Conservation (phyloP, 2,113 vertebrate species). For the Plotosus lineatus region DNA sequence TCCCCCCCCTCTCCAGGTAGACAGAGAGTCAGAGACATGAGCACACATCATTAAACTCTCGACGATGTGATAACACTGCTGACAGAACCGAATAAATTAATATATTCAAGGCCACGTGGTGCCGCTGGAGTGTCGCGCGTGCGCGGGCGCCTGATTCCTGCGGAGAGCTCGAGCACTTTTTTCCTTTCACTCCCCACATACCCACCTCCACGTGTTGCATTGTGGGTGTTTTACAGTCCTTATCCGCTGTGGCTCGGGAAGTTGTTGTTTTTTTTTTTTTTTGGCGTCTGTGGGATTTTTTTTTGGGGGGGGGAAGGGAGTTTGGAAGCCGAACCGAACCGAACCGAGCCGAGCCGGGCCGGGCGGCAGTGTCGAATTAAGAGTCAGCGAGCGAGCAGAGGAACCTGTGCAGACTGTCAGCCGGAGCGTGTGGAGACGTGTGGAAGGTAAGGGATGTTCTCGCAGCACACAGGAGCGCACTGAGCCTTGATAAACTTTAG, state of each 20-base stretch:
- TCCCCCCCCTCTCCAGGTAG: too few species aligned
- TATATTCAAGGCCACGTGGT: not conserved
- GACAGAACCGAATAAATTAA: not conserved
- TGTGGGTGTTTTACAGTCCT: conserved; percentile 21
- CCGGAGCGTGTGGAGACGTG: conserved; percentile 10
- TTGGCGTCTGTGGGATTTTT: not conserved
- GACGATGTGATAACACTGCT: not conserved
- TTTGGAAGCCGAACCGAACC: not conserved
- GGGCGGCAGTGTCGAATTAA: not conserved
- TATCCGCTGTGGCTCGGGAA: conserved; percentile 20
- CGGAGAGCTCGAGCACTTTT: conserved; percentile 32
- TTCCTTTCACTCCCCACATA: not conserved
- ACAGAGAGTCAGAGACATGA: not conserved
- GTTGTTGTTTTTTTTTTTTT: conserved; percentile 8
- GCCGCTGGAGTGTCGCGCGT: conserved; percentile 19
- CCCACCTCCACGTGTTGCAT: conserved; percentile 48
- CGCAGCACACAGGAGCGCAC: not conserved
- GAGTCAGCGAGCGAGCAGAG: too few species aligned
- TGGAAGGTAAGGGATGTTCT: conserved; percentile 45
- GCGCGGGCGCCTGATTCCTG: conserved; percentile 1
- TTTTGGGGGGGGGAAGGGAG: not conserved
- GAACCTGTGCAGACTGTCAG: too few species aligned
- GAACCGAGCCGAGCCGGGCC: too few species aligned
- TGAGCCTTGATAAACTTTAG: too few species aligned
- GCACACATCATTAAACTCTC: not conserved